Conservation (phyloP, 2,888 invertebrate species). For the Platycheirus albimanus region DNA sequence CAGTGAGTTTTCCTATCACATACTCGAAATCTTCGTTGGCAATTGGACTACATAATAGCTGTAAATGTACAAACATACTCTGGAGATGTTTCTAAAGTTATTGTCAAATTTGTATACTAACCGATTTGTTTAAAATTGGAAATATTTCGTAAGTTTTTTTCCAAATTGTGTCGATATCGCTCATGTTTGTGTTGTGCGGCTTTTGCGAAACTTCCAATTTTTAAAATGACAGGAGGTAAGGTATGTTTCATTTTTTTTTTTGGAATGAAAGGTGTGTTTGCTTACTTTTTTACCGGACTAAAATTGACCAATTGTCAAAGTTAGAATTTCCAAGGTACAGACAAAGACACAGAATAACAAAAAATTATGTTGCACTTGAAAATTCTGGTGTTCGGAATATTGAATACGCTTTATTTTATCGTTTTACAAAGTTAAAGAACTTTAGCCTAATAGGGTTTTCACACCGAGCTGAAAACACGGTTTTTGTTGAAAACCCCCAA, state of each 20-base stretch:
- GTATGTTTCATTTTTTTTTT: constrained; percentile 36
- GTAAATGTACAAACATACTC: constrained; percentile 59
- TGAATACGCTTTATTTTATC: no score
- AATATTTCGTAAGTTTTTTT: constrained; percentile 77
- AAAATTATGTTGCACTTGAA: no score
- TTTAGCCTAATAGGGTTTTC: no score
- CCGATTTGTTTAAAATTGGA: constrained; percentile 78
- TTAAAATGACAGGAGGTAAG: constrained; percentile 18
- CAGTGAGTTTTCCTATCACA: constrained; percentile 61
- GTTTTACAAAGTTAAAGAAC: no score
- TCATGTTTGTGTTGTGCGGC: constrained; percentile 74
- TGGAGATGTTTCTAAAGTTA: constrained; percentile 42
- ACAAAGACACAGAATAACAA: no score
- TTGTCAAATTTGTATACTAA: constrained; percentile 56
- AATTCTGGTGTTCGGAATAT: no score
- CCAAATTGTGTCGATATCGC: constrained; percentile 78
- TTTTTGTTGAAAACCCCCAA: no score
- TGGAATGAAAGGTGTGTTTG: no score
- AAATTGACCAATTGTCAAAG: no score
- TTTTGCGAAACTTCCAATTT: constrained; percentile 1
- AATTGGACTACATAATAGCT: constrained; percentile 68
- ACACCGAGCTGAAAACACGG: no score
- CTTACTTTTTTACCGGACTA: no score
- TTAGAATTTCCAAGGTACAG: no score
- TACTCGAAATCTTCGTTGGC: constrained; percentile 73